A percentile compares a stretch with the other conserved stretches of the same genome.
Conservation (phyloP, 2,113 vertebrate genomes). For the Malaclemys terrapin region DNA sequence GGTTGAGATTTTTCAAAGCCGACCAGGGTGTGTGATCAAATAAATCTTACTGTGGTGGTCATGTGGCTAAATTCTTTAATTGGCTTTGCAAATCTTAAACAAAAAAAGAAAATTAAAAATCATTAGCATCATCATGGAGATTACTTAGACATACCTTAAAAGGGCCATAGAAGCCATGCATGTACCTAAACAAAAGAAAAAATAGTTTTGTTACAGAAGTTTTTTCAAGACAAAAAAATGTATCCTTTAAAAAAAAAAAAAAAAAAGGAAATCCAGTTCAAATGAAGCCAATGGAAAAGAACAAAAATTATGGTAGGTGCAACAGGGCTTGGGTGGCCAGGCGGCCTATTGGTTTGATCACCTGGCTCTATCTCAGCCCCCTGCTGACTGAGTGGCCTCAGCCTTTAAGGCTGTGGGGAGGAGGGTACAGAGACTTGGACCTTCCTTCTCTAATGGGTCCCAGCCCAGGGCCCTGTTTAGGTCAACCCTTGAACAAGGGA, state of each 20-base stretch:
- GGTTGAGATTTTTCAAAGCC: not conserved
- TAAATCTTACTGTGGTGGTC: rapidly evolving
- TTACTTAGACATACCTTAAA: not conserved
- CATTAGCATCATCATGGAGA: not conserved
- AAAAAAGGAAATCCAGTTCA: not conserved
- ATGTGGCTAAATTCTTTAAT: not conserved
- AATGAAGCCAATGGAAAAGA: not conserved
- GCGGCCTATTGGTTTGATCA: too few relatives aligned
- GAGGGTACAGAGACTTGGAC: too few relatives aligned
- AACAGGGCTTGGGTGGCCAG: too few relatives aligned
- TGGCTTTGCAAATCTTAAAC: not conserved
- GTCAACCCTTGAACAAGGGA: too few relatives aligned
- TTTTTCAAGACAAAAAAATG: too few relatives aligned
- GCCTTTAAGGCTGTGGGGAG: too few relatives aligned
- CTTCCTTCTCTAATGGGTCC: too few relatives aligned
- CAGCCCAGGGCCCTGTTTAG: too few relatives aligned
- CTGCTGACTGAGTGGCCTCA: too few relatives aligned
- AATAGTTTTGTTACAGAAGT: too few relatives aligned
- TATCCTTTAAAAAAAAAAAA: not conserved
- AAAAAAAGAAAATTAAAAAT: not conserved
- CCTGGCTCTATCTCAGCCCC: too few relatives aligned
- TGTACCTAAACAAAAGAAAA: not conserved
- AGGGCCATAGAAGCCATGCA: not conserved
- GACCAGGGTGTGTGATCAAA: not conserved
- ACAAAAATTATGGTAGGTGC: not conserved